Evolutionary conservation across 2,888 invertebrate genomes (phyloP).

Genomic region (Oscheius sp.): DNA sequence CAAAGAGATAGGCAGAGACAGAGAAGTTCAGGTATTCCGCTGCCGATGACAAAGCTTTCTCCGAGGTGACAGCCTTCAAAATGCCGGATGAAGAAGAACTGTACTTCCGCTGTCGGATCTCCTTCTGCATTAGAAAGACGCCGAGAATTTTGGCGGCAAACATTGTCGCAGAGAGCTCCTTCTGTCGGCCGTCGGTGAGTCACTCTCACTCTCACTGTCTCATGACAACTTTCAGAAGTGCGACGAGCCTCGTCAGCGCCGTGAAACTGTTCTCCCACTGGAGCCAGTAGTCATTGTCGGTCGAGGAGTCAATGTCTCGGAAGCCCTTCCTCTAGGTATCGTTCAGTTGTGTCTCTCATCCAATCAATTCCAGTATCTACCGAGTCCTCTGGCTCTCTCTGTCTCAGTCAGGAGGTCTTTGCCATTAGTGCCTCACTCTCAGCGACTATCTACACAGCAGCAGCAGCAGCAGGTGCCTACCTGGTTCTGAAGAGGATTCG

Average conservation of each 20-base stretch:
- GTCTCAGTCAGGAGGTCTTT: slow-evolving; percentile 3
- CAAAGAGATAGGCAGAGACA: not conserved
- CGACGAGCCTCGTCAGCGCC: slow-evolving; percentile 15
- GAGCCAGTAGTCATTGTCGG: slow-evolving; percentile 20
- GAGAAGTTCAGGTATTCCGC: slow-evolving; percentile 36
- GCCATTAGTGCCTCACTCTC: slow-evolving; percentile 9
- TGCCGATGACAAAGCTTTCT: slow-evolving; percentile 33
- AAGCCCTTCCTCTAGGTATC: slow-evolving; percentile 23
- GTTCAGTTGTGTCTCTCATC: not conserved
- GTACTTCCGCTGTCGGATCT: slow-evolving; percentile 34
- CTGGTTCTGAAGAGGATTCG: not conserved
- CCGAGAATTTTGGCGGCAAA: not conserved
- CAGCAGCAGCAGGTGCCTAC: slow-evolving; percentile 1
- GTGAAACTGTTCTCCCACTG: not conserved
- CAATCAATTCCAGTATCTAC: not conserved
- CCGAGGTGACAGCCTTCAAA: slow-evolving; percentile 40
- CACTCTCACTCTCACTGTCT: not conserved
- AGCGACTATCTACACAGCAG: slow-evolving; percentile 17
- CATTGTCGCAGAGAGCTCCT: not conserved
- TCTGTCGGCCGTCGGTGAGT: slow-evolving; percentile 27
- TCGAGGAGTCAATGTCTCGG: slow-evolving; percentile 22
- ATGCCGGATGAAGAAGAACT: slow-evolving; percentile 37
- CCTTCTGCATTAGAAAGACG: slow-evolving; percentile 32
- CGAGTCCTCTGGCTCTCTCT: not conserved
- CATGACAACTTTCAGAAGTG: slow-evolving; percentile 3